Percentiles rank a stretch among this genome's conserved stretches.
Conservation (phyloP, 2,888 invertebrate species). For the Lepidochrysops patricia region DNA sequence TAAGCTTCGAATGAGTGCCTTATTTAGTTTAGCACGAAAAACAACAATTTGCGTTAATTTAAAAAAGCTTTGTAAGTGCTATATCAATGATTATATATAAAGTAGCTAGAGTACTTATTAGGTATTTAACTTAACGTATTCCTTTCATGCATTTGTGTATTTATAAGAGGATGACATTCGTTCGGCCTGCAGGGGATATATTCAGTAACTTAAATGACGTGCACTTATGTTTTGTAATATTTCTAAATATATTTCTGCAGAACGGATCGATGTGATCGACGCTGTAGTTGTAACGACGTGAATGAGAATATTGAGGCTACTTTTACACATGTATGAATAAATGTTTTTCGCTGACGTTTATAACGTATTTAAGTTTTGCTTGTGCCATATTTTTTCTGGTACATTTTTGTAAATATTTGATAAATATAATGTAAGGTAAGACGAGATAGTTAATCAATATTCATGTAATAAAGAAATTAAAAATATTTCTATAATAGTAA, state of each 20-base stretch:
- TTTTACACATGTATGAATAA: slow-evolving; percentile 19
- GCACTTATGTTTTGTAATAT: too few species aligned
- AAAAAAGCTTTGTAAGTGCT: too few species aligned
- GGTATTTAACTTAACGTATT: neutral
- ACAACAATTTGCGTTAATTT: too few species aligned
- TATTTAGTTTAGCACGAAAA: neutral
- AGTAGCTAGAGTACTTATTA: neutral
- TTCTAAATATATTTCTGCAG: neutral
- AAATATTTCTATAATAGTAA: slow-evolving; percentile 28
- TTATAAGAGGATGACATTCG: neutral
- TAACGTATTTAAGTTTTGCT: slow-evolving; percentile 14
- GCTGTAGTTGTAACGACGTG: neutral
- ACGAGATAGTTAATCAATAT: slow-evolving; percentile 13
- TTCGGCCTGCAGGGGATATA: neutral
- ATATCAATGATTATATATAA: neutral
- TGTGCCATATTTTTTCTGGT: slow-evolving; percentile 29
- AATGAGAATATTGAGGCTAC: slow-evolving; percentile 14
- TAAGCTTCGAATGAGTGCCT: neutral
- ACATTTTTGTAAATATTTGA: slow-evolving; percentile 33
- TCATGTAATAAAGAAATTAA: slow-evolving; percentile 17
- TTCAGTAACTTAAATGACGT: too few species aligned
- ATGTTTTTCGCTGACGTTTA: slow-evolving; percentile 8
- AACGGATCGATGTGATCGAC: neutral
- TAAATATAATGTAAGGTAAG: slow-evolving; percentile 23
- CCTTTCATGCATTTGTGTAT: neutral